Evolutionary conservation across 2,888 invertebrate genomes (phyloP).

Genomic region (Drosophila bunnanda): DNA sequence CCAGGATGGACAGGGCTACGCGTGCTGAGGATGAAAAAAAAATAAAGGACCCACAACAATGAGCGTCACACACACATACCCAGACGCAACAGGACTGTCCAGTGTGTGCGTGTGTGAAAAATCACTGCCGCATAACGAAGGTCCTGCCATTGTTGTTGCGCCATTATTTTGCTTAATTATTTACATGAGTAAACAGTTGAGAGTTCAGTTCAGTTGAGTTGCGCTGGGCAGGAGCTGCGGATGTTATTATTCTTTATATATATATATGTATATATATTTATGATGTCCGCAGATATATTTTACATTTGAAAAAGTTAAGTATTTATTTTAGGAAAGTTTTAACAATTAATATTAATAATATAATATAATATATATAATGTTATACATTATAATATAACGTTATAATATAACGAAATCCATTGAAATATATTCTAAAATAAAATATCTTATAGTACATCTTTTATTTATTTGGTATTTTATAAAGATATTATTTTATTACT

Average conservation of each 20-base stretch:
- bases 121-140: slow-evolving; percentile 61
- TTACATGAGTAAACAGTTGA: slow-evolving; percentile 76
- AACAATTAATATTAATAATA: no score
- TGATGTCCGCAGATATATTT: slow-evolving; percentile 15
- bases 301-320: background rate
- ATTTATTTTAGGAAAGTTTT: background rate
- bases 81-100: slow-evolving; percentile 18
- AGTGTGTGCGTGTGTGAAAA: slow-evolving; percentile 47
- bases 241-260: slow-evolving; percentile 18
- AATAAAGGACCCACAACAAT: slow-evolving; percentile 60
- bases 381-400: no score
- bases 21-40: slow-evolving; percentile 49
- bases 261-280: slow-evolving; percentile 1
- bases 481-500: no score
- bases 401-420: no score
- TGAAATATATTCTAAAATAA: no score
- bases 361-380: background rate
- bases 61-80: slow-evolving; percentile 50
- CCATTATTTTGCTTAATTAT: slow-evolving; percentile 80
- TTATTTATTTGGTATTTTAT: no score
- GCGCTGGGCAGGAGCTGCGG: slow-evolving; percentile 17
- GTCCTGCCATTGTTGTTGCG: slow-evolving; percentile 62
- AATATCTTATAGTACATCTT: no score
- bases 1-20: slow-evolving; percentile 37
- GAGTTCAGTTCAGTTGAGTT: slow-evolving; percentile 53